phyloP scores from a whole-genome alignment of 2,113 vertebrate genomes.

The Cisticola juncidis region DNA sequence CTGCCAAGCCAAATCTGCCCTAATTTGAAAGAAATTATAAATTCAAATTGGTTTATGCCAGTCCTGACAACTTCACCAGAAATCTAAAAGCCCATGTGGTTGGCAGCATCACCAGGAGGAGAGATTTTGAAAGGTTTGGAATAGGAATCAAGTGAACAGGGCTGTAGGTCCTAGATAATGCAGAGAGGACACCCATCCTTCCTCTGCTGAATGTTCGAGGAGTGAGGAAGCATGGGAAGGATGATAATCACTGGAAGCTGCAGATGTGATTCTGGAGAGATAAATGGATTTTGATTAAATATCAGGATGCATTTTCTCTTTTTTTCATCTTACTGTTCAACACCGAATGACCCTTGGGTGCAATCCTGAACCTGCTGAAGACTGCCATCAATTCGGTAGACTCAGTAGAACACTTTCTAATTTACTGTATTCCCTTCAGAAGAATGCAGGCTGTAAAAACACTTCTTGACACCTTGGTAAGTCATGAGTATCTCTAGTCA shows the following conservation, averaged over 20 bases:
- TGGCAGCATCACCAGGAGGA: neutral
- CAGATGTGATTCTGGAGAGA: neutral
- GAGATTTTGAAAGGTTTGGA: neutral
- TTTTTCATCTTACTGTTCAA: neutral
- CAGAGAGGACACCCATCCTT: neutral
- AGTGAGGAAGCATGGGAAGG: neutral
- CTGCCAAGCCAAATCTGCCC: slow-evolving; percentile 34
- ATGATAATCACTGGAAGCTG: neutral
- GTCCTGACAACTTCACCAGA: neutral
- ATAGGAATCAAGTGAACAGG: neutral
- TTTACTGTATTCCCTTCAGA: neutral
- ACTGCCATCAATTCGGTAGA: neutral
- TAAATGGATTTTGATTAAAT: neutral
- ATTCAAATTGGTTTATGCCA: slow-evolving; percentile 26
- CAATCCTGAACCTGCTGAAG: neutral
- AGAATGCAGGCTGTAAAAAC: neutral
- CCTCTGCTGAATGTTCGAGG: neutral
- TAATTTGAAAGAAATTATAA: slow-evolving; percentile 49
- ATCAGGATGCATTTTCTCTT: neutral
- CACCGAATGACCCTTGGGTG: neutral
- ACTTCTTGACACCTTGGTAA: neutral
- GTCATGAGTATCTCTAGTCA: neutral
- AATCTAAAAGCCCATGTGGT: neutral
- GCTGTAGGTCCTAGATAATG: neutral
- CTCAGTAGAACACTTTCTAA: neutral